Evolutionary conservation across 1,140 invertebrate species (phyloP).

Genomic region (Polypedilum vanderplanki): DNA sequence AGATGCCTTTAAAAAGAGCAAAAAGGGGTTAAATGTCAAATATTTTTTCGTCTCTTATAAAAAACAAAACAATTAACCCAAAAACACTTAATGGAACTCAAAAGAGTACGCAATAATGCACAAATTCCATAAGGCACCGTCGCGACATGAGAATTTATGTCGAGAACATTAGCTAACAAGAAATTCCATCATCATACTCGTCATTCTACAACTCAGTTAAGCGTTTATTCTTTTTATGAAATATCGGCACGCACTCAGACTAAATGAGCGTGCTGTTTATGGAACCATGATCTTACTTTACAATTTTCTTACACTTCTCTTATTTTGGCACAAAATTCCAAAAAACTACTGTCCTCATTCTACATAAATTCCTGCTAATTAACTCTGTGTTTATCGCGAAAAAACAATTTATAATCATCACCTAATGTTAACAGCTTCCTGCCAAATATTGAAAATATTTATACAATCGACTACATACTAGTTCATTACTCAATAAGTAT

Average conservation of each 20-base stretch:
- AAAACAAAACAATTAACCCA: neutral
- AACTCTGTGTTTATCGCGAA: too few species aligned
- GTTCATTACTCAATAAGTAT: too few species aligned
- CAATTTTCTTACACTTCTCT: too few species aligned
- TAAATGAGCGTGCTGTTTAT: too few species aligned
- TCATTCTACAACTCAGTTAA: neutral
- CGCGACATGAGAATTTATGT: conserved; percentile 16
- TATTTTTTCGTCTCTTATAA: neutral
- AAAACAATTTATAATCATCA: too few species aligned
- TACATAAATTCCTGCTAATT: too few species aligned
- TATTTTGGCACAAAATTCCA: too few species aligned
- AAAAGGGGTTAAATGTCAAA: neutral
- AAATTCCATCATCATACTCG: neutral
- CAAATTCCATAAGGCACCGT: neutral
- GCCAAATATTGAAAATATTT: too few species aligned
- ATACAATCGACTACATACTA: too few species aligned
- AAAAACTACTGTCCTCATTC: too few species aligned
- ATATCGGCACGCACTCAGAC: neutral
- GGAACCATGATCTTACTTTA: too few species aligned
- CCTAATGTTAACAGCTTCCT: too few species aligned
- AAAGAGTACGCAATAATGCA: neutral
- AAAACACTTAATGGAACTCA: neutral
- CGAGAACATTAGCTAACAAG: conserved; percentile 17
- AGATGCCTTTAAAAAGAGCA: neutral
- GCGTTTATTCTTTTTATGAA: neutral